These are phyloP conservation scores for Chloroceryle amazona DNA, from an alignment of 2,797 vertebrate genomes.

Conservation along the genomic window DNA sequence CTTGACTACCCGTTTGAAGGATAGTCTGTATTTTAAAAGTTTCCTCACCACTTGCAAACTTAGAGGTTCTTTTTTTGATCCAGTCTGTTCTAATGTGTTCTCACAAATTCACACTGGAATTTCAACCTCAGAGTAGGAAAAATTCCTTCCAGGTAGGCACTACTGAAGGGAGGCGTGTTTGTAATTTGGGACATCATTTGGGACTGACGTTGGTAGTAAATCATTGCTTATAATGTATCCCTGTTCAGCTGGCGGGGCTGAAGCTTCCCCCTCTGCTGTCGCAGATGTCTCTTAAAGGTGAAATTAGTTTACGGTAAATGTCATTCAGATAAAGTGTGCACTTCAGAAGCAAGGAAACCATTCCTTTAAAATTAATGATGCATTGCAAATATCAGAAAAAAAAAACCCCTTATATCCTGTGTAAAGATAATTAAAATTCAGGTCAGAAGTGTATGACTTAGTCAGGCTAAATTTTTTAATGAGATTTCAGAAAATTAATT, in stretches of 20 bases:
- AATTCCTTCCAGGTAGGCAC: neutral
- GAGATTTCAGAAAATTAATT: slow-evolving; percentile 86
- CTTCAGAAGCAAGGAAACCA: slow-evolving; percentile 72
- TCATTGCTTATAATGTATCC: neutral
- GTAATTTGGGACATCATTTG: neutral
- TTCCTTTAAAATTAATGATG: slow-evolving; percentile 82
- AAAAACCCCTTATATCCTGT: slow-evolving; percentile 65
- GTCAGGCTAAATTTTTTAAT: slow-evolving; percentile 85
- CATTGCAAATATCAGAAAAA: slow-evolving; percentile 79
- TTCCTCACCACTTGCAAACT: neutral
- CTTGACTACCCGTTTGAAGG: slow-evolving; percentile 26
- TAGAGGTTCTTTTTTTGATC: slow-evolving; percentile 1
- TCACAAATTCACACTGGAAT: slow-evolving; percentile 30
- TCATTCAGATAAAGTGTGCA: slow-evolving; percentile 77
- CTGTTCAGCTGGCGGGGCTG: neutral
- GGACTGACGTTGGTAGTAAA: slow-evolving; percentile 6
- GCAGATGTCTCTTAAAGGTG: slow-evolving; percentile 79
- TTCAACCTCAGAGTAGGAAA: neutral
- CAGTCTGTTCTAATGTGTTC: neutral
- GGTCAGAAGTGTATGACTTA: slow-evolving; percentile 83
- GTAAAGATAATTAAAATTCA: slow-evolving; percentile 83
- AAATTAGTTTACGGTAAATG: slow-evolving; percentile 78
- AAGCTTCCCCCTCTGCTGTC: neutral
- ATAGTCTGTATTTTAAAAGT: slow-evolving; percentile 52
- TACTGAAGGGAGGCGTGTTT: neutral